Percentiles rank a stretch among this genome's conserved stretches.
phyloP scores from a whole-genome alignment of 2,797 vertebrate genomes.

The Platalea minor region DNA sequence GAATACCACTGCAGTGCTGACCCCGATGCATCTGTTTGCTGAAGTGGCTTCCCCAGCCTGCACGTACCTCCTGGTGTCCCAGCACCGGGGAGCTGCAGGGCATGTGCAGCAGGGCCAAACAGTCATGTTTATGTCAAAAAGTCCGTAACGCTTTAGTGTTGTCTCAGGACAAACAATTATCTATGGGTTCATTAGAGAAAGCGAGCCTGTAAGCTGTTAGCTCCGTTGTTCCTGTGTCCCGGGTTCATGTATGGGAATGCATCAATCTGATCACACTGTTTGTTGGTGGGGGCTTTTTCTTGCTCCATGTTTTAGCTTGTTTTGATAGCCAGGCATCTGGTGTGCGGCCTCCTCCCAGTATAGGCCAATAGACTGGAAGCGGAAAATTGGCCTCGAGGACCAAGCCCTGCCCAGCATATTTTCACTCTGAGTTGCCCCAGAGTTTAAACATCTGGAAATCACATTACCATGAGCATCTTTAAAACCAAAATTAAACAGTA shows the following conservation, averaged over 20 bases:
- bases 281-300: not conserved
- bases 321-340: not conserved
- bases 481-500: not conserved
- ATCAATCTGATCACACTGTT: not conserved
- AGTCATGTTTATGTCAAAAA: not conserved
- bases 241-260: not conserved
- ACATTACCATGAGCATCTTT: not conserved
- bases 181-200: not conserved
- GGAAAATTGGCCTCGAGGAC: not conserved
- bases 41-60: not conserved
- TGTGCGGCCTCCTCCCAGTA: not conserved
- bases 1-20: not conserved
- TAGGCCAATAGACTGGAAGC: not conserved
- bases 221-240: not conserved
- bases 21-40: rapidly evolving
- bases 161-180: not conserved
- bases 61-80: not conserved
- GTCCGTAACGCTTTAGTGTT: not conserved
- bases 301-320: not conserved
- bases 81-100: no score
- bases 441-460: not conserved
- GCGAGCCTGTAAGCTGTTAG: not conserved
- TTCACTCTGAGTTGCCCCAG: not conserved
- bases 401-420: not conserved
- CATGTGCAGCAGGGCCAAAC: not conserved